phyloP scores from a whole-genome alignment of 2,113 vertebrate species.

The Leptocoma aspasia region DNA sequence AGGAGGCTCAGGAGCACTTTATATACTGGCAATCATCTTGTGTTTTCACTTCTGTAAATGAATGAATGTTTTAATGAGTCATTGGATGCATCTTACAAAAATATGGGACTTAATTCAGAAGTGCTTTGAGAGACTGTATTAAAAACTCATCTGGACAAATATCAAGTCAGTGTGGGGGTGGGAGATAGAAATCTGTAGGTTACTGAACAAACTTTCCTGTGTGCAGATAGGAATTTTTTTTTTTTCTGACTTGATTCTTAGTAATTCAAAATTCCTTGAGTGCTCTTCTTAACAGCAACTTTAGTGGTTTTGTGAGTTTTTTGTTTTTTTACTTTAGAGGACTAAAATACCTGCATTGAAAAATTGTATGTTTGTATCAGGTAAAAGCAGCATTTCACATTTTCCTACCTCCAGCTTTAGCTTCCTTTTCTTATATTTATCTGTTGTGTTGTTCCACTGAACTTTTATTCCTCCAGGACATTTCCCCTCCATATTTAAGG shows the following conservation, averaged over 20 bases:
- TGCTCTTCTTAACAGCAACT: background rate
- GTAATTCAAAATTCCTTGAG: background rate
- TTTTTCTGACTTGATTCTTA: background rate
- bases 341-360: background rate
- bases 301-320: background rate
- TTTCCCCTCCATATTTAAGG: background rate
- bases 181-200: background rate
- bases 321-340: background rate
- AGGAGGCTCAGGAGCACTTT: slow-evolving; percentile 28
- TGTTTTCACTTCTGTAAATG: slow-evolving; percentile 44
- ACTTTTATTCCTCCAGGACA: background rate
- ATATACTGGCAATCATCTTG: background rate
- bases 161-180: background rate
- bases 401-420: background rate
- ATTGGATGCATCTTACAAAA: slow-evolving; percentile 8
- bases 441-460: background rate
- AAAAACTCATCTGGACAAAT: background rate
- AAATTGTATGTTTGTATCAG: background rate
- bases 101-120: slow-evolving; percentile 1
- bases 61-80: slow-evolving; percentile 43
- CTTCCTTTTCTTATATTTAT: background rate
- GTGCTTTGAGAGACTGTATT: background rate
- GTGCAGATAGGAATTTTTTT: background rate
- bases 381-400: background rate
- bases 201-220: background rate